Base-by-base conservation (phyloP, 1,140 invertebrate genomes). In the Apis mellifera region DNA sequence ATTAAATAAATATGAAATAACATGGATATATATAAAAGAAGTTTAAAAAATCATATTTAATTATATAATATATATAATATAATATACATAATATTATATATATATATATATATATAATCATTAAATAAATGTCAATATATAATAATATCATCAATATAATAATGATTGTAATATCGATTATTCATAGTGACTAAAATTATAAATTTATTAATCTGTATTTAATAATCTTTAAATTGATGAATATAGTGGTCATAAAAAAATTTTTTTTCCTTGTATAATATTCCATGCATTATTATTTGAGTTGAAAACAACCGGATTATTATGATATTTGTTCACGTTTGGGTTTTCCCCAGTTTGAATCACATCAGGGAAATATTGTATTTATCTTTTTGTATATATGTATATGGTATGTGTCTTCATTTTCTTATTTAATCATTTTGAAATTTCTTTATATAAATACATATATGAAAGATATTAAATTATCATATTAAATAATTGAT, bases 341-440 rank as follows among this genome's bases (percentile, higher is more conserved):
- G 85, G 84, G 84, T 86, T 86, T 86, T 86, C 12, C 85, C 80
- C 71, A 1, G 50, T 52, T n/a, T 62, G 42, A 17, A 3, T 32
- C 11, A 21, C 4, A 42, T 42, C 32, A 52, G 65, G 32, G 50
- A 65, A 52, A 65, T 23, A 21, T 64, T 19, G 23, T 12, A 42
- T 1, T 69, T 21, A 19, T 21, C 5, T 32, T 11, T 32, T 15
- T 71, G 0, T 72, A 1, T 60, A 23, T 60, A 11, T 60, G 19
- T 26, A 19, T 42, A 26, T 17, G 2, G 15, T 26, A 8, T 54
- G 17, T 26, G 5, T 73, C n/a, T 70, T 1, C n/a, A 23, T 9
- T 5, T 19, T n/a, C 17, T 17, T 59, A 59, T 59, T 57, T 21
- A 8, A 19, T 21, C 19, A 9, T 21, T 13, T 15, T 55, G 7